A percentile compares a stretch with the other conserved stretches of the same genome.
Conservation (phyloP, 2,888 invertebrate species). For the Brachyptera putata region DNA sequence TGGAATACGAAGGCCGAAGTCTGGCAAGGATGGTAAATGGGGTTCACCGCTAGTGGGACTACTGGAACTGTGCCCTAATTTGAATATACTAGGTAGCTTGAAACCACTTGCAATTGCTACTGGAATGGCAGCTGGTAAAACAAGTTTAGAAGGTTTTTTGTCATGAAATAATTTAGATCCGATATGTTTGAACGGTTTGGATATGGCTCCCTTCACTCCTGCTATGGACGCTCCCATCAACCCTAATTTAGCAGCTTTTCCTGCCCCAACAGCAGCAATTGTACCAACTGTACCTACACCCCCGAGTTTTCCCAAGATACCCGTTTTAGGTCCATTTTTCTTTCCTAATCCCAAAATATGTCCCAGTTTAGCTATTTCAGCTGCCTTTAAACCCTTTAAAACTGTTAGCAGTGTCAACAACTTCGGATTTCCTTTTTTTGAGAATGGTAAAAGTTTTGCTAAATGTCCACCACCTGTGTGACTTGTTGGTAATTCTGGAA, state of each 20-base stretch:
- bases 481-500: background rate
- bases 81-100: background rate
- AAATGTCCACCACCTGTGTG: background rate
- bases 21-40: background rate
- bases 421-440: conserved; percentile 5
- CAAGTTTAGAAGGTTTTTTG: background rate
- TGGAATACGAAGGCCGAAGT: conserved; percentile 10
- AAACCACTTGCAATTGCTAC: background rate
- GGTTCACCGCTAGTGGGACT: background rate
- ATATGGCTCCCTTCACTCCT: background rate
- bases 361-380: background rate
- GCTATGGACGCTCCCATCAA: background rate
- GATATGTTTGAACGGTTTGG: conserved; percentile 4
- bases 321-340: background rate
- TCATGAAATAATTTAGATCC: background rate
- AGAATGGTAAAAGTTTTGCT: background rate
- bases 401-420: conserved; percentile 1
- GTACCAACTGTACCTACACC: background rate
- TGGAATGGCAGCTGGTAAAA: background rate
- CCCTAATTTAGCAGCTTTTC: background rate
- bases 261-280: background rate
- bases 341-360: conserved; percentile 3
- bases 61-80: background rate
- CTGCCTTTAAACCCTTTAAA: conserved; percentile 2
- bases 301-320: background rate